These are phyloP conservation scores for Sinonovacula constricta DNA, from an alignment of 1,140 invertebrate genomes.

Conservation along the genomic window DNA sequence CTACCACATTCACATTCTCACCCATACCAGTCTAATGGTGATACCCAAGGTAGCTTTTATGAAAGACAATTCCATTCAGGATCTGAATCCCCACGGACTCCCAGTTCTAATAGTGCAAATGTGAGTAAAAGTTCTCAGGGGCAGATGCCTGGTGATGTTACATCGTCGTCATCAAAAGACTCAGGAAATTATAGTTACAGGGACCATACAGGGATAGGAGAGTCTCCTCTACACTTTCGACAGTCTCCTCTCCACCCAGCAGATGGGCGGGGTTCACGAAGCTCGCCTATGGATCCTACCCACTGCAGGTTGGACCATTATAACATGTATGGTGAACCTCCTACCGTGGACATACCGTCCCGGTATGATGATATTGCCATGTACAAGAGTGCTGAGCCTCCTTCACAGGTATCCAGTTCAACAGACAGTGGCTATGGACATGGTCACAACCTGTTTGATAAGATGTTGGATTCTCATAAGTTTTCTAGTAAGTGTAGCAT, in stretches of 20 bases:
- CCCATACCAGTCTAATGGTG: too few relatives aligned
- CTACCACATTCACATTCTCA: too few relatives aligned
- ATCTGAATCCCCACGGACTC: slow-evolving; percentile 43
- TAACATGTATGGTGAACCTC: slow-evolving; percentile 54
- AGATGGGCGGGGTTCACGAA: slow-evolving; percentile 28
- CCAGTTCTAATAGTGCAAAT: slow-evolving; percentile 37
- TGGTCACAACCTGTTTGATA: slow-evolving; percentile 68
- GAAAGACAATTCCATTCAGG: too few relatives aligned
- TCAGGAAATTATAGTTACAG: slow-evolving; percentile 53
- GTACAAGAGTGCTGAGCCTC: slow-evolving; percentile 70
- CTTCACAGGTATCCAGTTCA: slow-evolving; percentile 75
- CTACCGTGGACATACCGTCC: slow-evolving; percentile 52
- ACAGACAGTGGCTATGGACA: slow-evolving; percentile 76
- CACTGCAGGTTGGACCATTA: slow-evolving; percentile 39
- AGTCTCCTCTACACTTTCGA: slow-evolving; percentile 38
- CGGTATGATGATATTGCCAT: slow-evolving; percentile 71
- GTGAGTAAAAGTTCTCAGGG: slow-evolving; percentile 38
- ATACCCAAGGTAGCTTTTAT: too few relatives aligned
- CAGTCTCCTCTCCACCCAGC: slow-evolving; percentile 31
- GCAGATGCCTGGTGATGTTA: slow-evolving; percentile 39
- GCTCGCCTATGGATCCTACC: slow-evolving; percentile 31
- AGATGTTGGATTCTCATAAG: slow-evolving; percentile 56
- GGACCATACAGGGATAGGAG: slow-evolving; percentile 25
- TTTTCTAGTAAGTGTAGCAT: slow-evolving; percentile 62
- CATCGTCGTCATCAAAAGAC: slow-evolving; percentile 44